Evolutionary conservation across 2,888 invertebrate species (phyloP).

Genomic region (Zaprionus obscuricornis): DNA sequence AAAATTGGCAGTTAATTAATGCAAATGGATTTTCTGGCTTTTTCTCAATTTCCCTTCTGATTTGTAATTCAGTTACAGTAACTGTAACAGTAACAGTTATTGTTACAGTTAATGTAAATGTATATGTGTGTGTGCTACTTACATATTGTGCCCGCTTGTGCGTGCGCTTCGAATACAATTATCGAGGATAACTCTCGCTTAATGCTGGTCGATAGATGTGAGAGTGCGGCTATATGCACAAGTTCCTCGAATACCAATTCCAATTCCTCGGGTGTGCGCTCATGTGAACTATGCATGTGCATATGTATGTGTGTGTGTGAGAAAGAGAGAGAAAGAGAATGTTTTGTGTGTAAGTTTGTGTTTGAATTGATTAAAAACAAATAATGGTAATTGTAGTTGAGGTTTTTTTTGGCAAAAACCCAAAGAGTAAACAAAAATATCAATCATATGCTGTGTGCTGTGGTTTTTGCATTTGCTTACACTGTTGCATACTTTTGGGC

Average conservation of each 20-base stretch:
- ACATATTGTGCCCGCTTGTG: conserved; percentile 90
- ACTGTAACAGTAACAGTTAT: no score
- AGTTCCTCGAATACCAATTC: conserved; percentile 93
- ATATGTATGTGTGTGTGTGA: neutral
- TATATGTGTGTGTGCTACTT: conserved; percentile 83
- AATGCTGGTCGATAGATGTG: conserved; percentile 91
- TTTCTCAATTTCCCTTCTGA: conserved; percentile 1
- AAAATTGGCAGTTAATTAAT: conserved; percentile 19
- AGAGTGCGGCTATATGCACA: conserved; percentile 90
- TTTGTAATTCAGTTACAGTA: no score
- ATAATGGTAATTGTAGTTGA: conserved; percentile 26
- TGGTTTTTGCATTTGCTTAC: neutral
- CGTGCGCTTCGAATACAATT: conserved; percentile 91
- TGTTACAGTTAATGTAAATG: neutral
- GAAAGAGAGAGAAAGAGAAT: no score
- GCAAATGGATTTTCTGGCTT: conserved; percentile 23
- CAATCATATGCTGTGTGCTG: conserved; percentile 9
- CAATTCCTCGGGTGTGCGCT: conserved; percentile 90
- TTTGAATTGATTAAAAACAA: conserved; percentile 46
- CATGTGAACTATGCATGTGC: conserved; percentile 86
- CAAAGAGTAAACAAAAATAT: conserved; percentile 19
- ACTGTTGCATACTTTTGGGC: conserved; percentile 13
- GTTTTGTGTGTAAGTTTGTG: neutral
- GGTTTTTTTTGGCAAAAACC: conserved; percentile 15
- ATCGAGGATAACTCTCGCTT: conserved; percentile 91